Conservation (phyloP, 1,140 invertebrate species). For the Diachasma alloeum region DNA sequence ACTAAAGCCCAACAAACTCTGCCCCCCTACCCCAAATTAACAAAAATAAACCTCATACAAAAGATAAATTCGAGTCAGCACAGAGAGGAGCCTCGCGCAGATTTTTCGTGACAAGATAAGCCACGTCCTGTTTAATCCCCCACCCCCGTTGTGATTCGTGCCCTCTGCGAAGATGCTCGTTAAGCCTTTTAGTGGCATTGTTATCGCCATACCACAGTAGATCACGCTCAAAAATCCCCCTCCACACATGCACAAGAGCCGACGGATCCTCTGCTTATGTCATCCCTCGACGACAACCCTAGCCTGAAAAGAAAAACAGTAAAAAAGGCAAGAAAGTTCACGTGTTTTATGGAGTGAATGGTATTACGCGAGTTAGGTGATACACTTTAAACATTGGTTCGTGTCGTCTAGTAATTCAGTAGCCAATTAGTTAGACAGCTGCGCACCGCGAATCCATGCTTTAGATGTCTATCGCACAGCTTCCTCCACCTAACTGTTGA, state of each 20-base stretch:
- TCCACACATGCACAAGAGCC: neutral
- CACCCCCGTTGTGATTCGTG: neutral
- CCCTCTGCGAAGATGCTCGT: slow-evolving; percentile 60
- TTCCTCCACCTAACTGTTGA: slow-evolving; percentile 41
- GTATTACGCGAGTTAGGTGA: neutral
- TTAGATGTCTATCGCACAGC: slow-evolving; percentile 53
- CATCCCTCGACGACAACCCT: neutral
- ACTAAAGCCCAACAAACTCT: too few species aligned
- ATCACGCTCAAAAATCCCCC: slow-evolving; percentile 44
- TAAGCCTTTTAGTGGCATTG: slow-evolving; percentile 62
- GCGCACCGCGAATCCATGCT: slow-evolving; percentile 39
- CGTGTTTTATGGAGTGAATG: neutral
- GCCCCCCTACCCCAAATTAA: neutral
- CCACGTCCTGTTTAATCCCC: slow-evolving; percentile 63
- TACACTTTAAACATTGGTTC: slow-evolving; percentile 25
- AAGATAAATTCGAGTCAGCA: slow-evolving; percentile 46
- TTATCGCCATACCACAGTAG: slow-evolving; percentile 56
- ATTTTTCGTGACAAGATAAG: slow-evolving; percentile 66
- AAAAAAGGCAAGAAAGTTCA: neutral
- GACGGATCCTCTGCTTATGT: neutral
- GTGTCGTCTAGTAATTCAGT: slow-evolving; percentile 56
- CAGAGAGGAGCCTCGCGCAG: slow-evolving; percentile 49
- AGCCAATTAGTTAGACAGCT: slow-evolving; percentile 57
- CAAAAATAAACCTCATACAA: neutral
- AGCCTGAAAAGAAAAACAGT: neutral